These are phyloP conservation scores for Galeopterus variegatus DNA, from an alignment of 2,113 vertebrate species.

Conservation along the genomic window DNA sequence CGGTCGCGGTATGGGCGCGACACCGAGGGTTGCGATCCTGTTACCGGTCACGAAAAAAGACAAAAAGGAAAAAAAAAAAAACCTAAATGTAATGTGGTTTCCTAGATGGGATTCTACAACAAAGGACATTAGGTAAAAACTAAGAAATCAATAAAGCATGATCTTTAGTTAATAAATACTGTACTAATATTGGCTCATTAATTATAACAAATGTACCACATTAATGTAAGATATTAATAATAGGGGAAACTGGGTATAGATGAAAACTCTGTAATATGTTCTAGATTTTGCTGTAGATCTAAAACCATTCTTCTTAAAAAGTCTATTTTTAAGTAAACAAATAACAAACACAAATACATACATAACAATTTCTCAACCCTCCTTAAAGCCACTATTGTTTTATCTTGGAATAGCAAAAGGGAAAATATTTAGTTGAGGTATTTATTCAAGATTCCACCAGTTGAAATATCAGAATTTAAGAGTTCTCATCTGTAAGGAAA, in stretches of 20 bases:
- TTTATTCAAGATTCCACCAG: background rate
- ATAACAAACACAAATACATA: background rate
- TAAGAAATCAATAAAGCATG: background rate
- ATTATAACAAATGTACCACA: background rate
- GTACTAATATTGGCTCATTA: background rate
- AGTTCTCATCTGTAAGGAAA: background rate
- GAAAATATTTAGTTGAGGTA: background rate
- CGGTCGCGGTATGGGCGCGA: no score
- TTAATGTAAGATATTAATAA: background rate
- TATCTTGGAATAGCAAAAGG: background rate
- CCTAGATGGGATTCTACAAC: background rate
- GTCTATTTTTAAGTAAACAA: background rate
- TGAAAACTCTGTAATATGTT: background rate
- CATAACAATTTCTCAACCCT: background rate
- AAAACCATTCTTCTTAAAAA: background rate
- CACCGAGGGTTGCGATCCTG: no score
- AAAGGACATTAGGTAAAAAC: background rate
- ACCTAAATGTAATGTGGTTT: background rate
- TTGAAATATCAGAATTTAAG: constrained; percentile 3
- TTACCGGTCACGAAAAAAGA: no score
- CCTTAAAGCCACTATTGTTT: background rate
- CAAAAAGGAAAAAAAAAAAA: no score
- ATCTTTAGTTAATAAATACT: background rate
- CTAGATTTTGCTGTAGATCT: constrained; percentile 1
- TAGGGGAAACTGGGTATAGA: background rate